Percentiles rank a stretch among this genome's conserved stretches.
Evolutionary conservation across 2,888 invertebrate species (phyloP).

Genomic region (Orthonevra nobilis): DNA sequence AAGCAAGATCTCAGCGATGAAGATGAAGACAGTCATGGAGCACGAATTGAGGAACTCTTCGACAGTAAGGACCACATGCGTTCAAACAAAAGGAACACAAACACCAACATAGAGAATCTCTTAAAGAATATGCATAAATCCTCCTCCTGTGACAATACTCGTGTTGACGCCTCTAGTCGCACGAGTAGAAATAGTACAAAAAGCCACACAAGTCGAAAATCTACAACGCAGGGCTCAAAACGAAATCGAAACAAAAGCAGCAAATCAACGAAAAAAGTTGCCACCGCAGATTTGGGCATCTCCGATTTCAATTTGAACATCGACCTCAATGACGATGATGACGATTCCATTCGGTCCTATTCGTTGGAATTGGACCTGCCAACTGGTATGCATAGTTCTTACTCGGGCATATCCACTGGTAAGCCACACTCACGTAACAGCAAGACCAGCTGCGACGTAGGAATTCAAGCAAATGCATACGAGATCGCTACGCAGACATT

Average conservation of each 20-base stretch:
- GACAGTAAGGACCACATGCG: conserved; percentile 65
- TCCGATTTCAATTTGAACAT: conserved; percentile 76
- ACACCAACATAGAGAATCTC: conserved; percentile 74
- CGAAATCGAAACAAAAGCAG: conserved; percentile 63
- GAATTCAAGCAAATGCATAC: conserved; percentile 82
- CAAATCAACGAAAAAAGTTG: conserved; percentile 67
- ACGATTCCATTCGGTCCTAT: conserved; percentile 76
- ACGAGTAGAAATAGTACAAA: conserved; percentile 74
- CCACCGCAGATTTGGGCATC: conserved; percentile 72
- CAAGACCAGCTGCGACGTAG: conserved; percentile 82
- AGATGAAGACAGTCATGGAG: conserved; percentile 68
- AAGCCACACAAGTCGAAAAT: conserved; percentile 78
- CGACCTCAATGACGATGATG: conserved; percentile 71
- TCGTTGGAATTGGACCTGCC: conserved; percentile 81
- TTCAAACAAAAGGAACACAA: conserved; percentile 72
- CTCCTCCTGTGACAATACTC: conserved; percentile 57
- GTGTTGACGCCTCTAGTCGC: conserved; percentile 68
- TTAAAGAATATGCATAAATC: conserved; percentile 76
- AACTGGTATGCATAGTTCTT: conserved; percentile 79
- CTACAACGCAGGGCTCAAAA: conserved; percentile 70
- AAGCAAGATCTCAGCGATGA: conserved; percentile 76
- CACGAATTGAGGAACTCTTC: conserved; percentile 74
- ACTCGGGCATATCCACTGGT: conserved; percentile 80
- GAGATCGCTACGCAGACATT: conserved; percentile 81
- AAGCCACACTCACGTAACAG: conserved; percentile 81